A percentile compares a stretch with the other conserved stretches of the same genome.
phyloP scores from a whole-genome alignment of 2,797 vertebrate genomes.

The Tapera naevia region DNA sequence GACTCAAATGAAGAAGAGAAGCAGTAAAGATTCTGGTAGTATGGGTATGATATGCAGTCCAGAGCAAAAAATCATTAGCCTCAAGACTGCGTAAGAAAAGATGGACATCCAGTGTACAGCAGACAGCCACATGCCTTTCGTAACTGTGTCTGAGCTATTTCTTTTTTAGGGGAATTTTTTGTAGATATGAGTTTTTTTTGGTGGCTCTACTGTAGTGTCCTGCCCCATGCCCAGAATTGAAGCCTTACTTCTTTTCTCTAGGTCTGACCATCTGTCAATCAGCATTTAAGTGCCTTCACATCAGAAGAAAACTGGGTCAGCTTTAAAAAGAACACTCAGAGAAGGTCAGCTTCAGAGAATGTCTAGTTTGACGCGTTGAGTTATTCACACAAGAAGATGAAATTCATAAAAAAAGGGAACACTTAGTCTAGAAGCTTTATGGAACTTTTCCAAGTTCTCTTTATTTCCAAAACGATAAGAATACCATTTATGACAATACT shows the following conservation, averaged over 20 bases:
- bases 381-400: background rate
- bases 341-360: background rate
- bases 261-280: background rate
- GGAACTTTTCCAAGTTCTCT: background rate
- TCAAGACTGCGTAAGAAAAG: background rate
- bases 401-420: background rate
- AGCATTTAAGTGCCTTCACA: background rate
- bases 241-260: background rate
- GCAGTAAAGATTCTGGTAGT: background rate
- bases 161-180: background rate
- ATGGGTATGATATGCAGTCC: background rate
- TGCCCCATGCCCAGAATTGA: background rate
- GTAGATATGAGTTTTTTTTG: background rate
- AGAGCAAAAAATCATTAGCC: background rate
- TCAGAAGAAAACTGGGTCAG: background rate
- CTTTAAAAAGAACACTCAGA: background rate
- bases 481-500: background rate
- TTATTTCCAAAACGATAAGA: background rate
- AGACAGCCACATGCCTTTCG: background rate
- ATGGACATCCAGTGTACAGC: background rate
- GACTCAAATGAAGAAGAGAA: background rate
- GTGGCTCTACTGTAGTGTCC: background rate
- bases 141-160: background rate
- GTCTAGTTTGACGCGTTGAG: background rate
- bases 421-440: background rate